Conservation (phyloP, 2,797 vertebrate species). For the Rhynchonycteris naso region DNA sequence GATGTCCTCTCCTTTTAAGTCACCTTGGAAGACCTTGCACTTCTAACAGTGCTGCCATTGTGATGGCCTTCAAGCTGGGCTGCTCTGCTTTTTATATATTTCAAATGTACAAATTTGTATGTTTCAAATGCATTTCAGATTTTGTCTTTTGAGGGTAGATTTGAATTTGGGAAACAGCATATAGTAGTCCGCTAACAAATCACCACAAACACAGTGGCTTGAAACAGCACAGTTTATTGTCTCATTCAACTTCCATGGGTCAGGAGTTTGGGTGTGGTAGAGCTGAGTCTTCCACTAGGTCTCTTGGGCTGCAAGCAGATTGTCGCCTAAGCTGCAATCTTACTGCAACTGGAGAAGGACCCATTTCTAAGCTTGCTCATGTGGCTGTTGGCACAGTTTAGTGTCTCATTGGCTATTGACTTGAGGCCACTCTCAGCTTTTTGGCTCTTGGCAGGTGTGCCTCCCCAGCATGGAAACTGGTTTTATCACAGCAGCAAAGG, state of each 20-base stretch:
- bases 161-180: neutral
- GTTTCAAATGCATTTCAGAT: neutral
- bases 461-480: neutral
- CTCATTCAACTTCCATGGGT: neutral
- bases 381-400: neutral
- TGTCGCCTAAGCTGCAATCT: neutral
- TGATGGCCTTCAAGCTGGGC: neutral
- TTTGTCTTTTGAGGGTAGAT: neutral
- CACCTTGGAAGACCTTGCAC: neutral
- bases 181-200: neutral
- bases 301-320: no score
- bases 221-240: neutral
- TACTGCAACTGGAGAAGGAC: neutral
- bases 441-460: neutral
- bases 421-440: neutral
- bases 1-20: neutral
- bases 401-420: neutral
- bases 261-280: neutral
- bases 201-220: no score
- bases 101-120: neutral
- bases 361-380: accelerated
- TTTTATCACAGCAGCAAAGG: neutral
- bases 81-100: neutral
- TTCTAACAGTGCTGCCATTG: accelerated
- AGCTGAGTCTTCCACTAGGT: neutral